Conservation (phyloP, 2,888 invertebrate species). For the Cyclophora albipunctata region DNA sequence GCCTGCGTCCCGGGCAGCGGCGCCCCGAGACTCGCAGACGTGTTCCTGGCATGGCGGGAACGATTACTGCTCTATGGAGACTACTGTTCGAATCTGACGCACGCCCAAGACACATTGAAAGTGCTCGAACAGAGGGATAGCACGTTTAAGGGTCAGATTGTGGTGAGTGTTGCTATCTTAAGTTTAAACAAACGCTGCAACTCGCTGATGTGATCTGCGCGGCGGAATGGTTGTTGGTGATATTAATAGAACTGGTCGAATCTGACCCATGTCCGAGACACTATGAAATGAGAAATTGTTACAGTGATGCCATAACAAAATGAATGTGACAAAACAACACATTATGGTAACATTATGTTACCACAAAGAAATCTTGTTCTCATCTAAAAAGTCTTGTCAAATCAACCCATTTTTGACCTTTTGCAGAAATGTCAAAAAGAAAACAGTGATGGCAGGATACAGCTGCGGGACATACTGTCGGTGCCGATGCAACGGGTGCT, state of each 20-base stretch:
- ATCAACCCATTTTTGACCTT: too few relatives aligned
- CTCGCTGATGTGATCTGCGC: too few relatives aligned
- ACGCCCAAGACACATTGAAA: conserved; percentile 90
- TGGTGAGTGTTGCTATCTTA: conserved; percentile 65
- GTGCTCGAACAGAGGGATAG: conserved; percentile 81
- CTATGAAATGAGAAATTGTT: too few relatives aligned
- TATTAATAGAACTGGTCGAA: too few relatives aligned
- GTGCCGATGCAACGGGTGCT: conserved; percentile 99
- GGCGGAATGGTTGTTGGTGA: too few relatives aligned
- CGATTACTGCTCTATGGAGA: conserved; percentile 95
- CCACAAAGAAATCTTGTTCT: too few relatives aligned
- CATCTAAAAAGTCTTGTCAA: too few relatives aligned
- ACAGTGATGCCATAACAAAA: too few relatives aligned
- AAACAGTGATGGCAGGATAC: conserved; percentile 95
- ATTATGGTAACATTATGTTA: too few relatives aligned
- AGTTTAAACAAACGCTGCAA: background rate
- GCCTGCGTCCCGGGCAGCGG: conserved; percentile 71
- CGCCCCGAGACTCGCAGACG: conserved; percentile 79
- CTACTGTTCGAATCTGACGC: conserved; percentile 95
- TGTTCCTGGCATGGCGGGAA: conserved; percentile 93
- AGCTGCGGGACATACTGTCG: conserved; percentile 94
- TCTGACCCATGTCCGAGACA: too few relatives aligned
- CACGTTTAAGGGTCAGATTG: conserved; percentile 78
- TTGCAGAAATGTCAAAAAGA: conserved; percentile 92
- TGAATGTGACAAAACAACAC: too few relatives aligned